A percentile compares a stretch with the other conserved stretches of the same genome.
Conservation (phyloP, 2,888 invertebrate species). For the Steinernema scapterisci region DNA sequence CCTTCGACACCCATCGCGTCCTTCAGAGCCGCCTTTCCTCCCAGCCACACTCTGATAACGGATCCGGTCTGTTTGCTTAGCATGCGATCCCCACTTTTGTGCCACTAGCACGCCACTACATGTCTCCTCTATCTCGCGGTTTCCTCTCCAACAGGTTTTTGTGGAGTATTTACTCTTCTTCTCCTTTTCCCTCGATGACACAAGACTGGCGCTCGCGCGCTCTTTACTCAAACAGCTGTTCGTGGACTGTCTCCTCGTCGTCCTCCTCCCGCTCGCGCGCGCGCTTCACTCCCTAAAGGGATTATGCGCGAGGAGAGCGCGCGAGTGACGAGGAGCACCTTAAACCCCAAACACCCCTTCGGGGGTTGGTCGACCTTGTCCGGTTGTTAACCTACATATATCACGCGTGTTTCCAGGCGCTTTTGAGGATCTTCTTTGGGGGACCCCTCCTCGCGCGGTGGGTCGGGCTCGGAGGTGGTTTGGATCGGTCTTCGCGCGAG, state of each 20-base stretch:
- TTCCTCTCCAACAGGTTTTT: conserved; percentile 18
- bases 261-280: neutral
- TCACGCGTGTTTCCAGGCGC: neutral
- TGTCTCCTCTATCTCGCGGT: conserved; percentile 4
- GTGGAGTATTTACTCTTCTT: conserved; percentile 9
- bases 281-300: neutral
- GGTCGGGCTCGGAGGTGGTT: too few species aligned
- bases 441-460: too few species aligned
- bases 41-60: neutral
- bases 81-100: neutral
- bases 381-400: conserved; percentile 23
- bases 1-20: too few species aligned
- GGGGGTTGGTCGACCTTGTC: conserved; percentile 13
- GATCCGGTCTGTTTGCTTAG: neutral
- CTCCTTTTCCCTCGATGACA: neutral
- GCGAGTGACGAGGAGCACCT: neutral
- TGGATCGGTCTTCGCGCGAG: conserved; percentile 10
- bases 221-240: neutral
- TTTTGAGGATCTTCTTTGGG: too few species aligned
- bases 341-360: neutral
- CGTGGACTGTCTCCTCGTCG: too few species aligned
- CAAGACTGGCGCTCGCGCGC: neutral
- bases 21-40: too few species aligned
- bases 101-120: too few species aligned
- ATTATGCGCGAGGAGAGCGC: neutral